Percentiles rank a stretch among this genome's conserved stretches.
Evolutionary conservation across 2,888 invertebrate species (phyloP).

Genomic region (Ophraella communa): DNA sequence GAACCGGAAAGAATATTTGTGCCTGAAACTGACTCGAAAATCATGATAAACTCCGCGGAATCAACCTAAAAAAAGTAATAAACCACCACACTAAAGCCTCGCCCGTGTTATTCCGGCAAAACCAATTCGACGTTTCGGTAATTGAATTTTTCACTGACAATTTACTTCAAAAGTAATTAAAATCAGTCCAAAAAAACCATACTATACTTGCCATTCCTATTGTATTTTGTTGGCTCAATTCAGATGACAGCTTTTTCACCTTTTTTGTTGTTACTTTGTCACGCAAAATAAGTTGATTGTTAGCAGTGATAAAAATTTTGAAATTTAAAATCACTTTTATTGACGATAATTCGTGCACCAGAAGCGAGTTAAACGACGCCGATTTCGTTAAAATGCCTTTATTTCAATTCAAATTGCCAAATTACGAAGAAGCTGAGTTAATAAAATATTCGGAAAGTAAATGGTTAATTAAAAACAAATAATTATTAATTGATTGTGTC

Average conservation of each 20-base stretch:
- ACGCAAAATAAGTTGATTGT: conserved; percentile 4
- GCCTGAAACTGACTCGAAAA: conserved; percentile 19
- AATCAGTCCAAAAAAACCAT: conserved; percentile 23
- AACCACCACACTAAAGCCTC: conserved; percentile 3
- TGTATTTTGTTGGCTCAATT: background rate
- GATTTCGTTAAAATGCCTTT: too few relatives aligned
- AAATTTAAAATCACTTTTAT: background rate
- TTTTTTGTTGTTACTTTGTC: background rate
- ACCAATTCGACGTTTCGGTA: conserved; percentile 17
- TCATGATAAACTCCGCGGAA: conserved; percentile 16
- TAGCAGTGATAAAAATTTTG: background rate
- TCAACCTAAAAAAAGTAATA: conserved; percentile 15
- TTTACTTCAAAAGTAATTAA: conserved; percentile 25
- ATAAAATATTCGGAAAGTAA: too few relatives aligned
- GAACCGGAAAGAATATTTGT: background rate
- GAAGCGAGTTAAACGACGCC: background rate
- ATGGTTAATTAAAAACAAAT: too few relatives aligned
- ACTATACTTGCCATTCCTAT: conserved; percentile 16
- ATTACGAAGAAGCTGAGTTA: too few relatives aligned
- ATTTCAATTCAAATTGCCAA: too few relatives aligned
- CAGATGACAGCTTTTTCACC: background rate
- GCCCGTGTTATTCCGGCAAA: background rate
- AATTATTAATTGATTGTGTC: too few relatives aligned
- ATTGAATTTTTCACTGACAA: conserved; percentile 28
- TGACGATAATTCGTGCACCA: too few relatives aligned